Base-by-base conservation (phyloP, 2,888 invertebrate genomes). In the Oxytorus armatus region DNA sequence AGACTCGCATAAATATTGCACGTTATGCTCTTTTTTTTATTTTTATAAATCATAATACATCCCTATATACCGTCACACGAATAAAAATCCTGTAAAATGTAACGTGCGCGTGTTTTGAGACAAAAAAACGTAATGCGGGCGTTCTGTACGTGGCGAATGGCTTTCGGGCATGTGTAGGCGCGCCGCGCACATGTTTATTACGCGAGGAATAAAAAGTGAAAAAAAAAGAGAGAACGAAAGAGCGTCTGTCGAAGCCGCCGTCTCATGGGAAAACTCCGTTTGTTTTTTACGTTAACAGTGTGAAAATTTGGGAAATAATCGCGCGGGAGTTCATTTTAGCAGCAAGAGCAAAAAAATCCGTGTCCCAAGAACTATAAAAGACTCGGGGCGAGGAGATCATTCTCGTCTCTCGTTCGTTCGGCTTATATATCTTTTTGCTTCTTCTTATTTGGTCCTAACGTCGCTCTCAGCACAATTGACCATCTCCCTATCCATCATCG, bases 251-350 rank as follows among this genome's bases (percentile, higher is more conserved):
- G 33, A 10, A 25, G 14, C 18, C 16, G 23, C 8, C 4, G 23
- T 16, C 1, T 18, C 55, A n/a, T 16, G 25, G 65, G 51, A 33
- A 55, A 23, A 69, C 25, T 33, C 18, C 11, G 21, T 44, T 68
- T 68, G n/a, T 63, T 51, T 21, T 7, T 18, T 8, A 29, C 3
- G 42, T n/a, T n/a, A n/a, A n/a, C 25, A 42, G 11, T 55, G 33
- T 14, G 36, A 65, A 65, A 59, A 65, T 57, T 74, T 69, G n/a
- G 53, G 16, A 23, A 55, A 73, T 69, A 47, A 63, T 16, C 61
- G 61, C 21, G 25, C 21, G 49, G 14, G n/a, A 16, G 7, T 11
- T 18, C 55, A 16, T 21, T 7, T n/a, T 18, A 21, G 49, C 57
- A 68, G 36, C 74, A 61, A 16, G 42, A 21, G 49, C 57, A 68